A percentile compares a stretch with the other conserved stretches of the same genome.
Conservation (phyloP, 30 jellyfish, hydroid and myxozoan species). For the Pseudorhiza aurosa region DNA sequence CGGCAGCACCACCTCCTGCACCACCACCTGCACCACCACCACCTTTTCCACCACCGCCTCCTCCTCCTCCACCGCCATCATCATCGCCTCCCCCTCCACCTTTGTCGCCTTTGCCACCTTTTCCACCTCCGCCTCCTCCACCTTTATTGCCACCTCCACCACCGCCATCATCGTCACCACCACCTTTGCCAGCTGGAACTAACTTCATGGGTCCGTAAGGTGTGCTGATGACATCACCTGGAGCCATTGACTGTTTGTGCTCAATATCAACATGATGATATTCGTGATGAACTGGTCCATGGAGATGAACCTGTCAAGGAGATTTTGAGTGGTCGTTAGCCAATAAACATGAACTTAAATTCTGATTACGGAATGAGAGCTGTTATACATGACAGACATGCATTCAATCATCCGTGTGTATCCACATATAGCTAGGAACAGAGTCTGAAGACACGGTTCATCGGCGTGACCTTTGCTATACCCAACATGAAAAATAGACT, state of each 20-base stretch:
- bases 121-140: slow-evolving; percentile 77
- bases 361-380: no score
- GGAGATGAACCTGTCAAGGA: slow-evolving; percentile 51
- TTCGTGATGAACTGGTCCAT: slow-evolving; percentile 95
- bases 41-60: slow-evolving; percentile 74
- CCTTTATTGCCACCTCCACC: slow-evolving; percentile 83
- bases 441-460: no score
- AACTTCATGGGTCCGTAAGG: slow-evolving; percentile 97
- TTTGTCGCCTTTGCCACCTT: slow-evolving; percentile 55
- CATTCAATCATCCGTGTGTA: no score
- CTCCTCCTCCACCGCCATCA: slow-evolving; percentile 68
- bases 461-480: no score
- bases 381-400: no score
- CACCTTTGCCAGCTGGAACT: slow-evolving; percentile 93
- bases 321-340: no score
- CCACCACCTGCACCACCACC: slow-evolving; percentile 75
- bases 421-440: no score
- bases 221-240: slow-evolving; percentile 87
- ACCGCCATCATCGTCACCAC: slow-evolving; percentile 77
- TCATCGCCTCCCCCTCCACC: slow-evolving; percentile 69
- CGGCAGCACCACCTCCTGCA: slow-evolving; percentile 50
- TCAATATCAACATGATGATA: slow-evolving; percentile 80
- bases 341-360: no score
- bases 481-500: no score
- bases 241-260: slow-evolving; percentile 77